Conservation (phyloP, 2,888 invertebrate species). For the Heteromyza rotundicornis region DNA sequence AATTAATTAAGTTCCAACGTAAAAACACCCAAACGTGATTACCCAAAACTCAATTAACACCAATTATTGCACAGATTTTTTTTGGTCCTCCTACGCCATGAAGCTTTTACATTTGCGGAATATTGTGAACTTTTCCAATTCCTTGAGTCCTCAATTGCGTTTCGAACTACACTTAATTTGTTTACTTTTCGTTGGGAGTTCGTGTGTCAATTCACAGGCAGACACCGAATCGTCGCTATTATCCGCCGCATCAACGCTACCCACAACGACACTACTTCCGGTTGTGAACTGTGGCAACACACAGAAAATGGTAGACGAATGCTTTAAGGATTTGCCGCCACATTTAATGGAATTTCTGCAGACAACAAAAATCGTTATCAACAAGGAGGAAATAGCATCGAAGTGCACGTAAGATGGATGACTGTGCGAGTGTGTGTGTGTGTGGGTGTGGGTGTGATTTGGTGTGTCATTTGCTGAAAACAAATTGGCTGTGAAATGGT, state of each 20-base stretch:
- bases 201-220: conserved; percentile 20
- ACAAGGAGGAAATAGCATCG: conserved; percentile 52
- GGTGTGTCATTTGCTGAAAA: conserved; percentile 4
- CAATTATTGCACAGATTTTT: no score
- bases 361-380: conserved; percentile 55
- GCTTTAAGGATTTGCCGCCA: conserved; percentile 58
- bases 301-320: conserved; percentile 56
- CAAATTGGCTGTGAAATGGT: conserved; percentile 4
- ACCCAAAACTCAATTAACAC: no score
- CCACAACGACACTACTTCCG: conserved; percentile 1
- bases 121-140: no score
- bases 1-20: no score
- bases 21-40: no score
- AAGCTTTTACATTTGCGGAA: no score
- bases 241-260: conserved; percentile 11
- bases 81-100: no score
- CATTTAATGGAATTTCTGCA: conserved; percentile 57
- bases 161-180: no score
- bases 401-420: conserved; percentile 62
- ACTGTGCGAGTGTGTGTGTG: not conserved
- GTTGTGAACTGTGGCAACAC: conserved; percentile 51
- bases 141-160: not conserved
- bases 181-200: not conserved
- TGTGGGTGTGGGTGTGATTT: not conserved
- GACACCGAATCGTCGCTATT: conserved; percentile 5